Conservation (phyloP, 2,797 vertebrate genomes). For the Spea hammondii region DNA sequence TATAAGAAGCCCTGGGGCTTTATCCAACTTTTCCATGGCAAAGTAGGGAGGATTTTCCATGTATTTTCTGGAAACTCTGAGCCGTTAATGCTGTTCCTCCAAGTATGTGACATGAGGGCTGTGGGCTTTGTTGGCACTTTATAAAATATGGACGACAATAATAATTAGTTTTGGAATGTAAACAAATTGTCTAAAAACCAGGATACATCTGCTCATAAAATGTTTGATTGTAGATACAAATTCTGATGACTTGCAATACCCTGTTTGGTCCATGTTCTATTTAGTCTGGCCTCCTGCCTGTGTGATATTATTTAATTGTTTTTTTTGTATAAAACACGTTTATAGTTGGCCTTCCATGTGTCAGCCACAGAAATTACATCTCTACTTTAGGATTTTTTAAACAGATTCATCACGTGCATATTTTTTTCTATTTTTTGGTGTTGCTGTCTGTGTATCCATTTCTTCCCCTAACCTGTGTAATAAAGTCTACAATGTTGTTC, state of each 20-base stretch:
- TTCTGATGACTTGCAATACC: not conserved
- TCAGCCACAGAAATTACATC: too few species aligned
- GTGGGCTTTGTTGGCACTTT: not conserved
- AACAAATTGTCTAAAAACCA: slow-evolving; percentile 1
- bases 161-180: not conserved
- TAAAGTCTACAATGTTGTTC: slow-evolving; percentile 6
- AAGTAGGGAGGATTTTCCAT: too few species aligned
- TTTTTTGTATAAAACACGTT: not conserved
- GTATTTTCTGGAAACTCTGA: not conserved
- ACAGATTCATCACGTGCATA: too few species aligned
- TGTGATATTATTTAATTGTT: not conserved
- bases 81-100: not conserved
- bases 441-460: not conserved
- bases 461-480: not conserved
- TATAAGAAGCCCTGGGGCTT: too few species aligned
- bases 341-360: too few species aligned
- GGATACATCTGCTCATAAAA: not conserved
- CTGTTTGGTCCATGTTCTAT: not conserved
- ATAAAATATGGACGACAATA: not conserved
- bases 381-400: too few species aligned
- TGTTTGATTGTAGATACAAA: not conserved
- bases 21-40: too few species aligned
- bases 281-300: not conserved
- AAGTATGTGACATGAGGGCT: not conserved
- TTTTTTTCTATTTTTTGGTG: too few species aligned